A percentile compares a stretch with the other conserved stretches of the same genome.
Evolutionary conservation across 1,140 invertebrate species (phyloP).

Genomic region (Megathymus violae): DNA sequence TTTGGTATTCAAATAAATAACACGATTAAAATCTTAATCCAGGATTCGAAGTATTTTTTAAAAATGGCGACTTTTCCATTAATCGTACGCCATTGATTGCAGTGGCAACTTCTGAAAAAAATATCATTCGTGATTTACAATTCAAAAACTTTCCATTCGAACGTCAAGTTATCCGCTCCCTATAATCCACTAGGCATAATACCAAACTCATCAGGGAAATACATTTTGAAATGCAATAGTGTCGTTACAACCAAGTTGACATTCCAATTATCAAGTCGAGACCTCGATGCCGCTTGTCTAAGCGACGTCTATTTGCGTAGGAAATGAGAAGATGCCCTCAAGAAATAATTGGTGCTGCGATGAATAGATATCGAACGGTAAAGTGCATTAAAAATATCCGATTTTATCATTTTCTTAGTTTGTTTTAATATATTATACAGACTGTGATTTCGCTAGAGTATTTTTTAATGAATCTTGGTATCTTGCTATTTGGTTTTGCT

Average conservation of each 20-base stretch:
- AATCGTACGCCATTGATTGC: too few relatives aligned
- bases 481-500: too few relatives aligned
- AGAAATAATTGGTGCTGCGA: constrained; percentile 34
- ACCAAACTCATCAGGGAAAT: not conserved
- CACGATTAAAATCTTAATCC: too few relatives aligned
- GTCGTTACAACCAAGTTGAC: constrained; percentile 33
- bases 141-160: not conserved
- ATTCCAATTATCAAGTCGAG: constrained; percentile 40
- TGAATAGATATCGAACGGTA: constrained; percentile 12
- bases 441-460: too few relatives aligned
- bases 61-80: too few relatives aligned
- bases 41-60: too few relatives aligned
- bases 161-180: not conserved
- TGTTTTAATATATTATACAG: not conserved
- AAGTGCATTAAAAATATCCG: not conserved
- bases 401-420: not conserved
- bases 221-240: constrained; percentile 10
- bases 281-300: constrained; percentile 10
- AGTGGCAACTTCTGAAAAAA: not conserved
- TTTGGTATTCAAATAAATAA: too few relatives aligned
- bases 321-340: constrained; percentile 27
- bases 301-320: constrained; percentile 28
- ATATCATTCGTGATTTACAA: not conserved
- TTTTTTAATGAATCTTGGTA: too few relatives aligned
- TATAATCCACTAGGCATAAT: not conserved